Evolutionary conservation across 1,140 invertebrate genomes (phyloP), one percentile per base, ranked within the genome.

Genomic region (Ladona fulva): DNA sequence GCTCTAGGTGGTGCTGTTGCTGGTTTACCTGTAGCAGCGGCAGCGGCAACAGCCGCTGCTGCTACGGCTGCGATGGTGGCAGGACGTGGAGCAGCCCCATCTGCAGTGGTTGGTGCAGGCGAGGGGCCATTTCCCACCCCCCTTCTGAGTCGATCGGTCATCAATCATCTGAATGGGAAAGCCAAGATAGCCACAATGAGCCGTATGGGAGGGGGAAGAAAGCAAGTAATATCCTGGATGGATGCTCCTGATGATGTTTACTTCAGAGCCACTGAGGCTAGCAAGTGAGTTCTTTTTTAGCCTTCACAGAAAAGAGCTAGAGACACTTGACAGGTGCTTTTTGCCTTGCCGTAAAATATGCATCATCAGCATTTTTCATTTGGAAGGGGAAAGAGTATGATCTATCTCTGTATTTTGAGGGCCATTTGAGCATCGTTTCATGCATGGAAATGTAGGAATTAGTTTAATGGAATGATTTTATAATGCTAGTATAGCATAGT

Each of bases 221-320:
- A 96, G 82, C 95, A 96, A 87, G 94, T 97, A 74, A 96, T 98
- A 82, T 97, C 95, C 82, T 98, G 95, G 96, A 96, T 97, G 91
- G 96, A 98, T 87, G 96, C 96, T 74, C 96, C 96, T 6, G 96
- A 98, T 86, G 96, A 99, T 87, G 92, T 98, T 76, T 98, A 97
- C 86, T 98, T 97, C 87, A 90, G 94, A 83, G 94, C 95, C 79
- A 95, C 94, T 44, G 93, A 95, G 81, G 88, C 89, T 82, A 95
- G 94, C 82, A 98, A 95, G 96, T 97, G 87, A 89, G 92, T 88
- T 78, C 78, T 75, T 59, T 80, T 25, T 74, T 37, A 37, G 29
- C 29, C 29, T 37, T 37, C 29, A 37, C 1, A 37, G 29, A 37
- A 37, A 37, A 37, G 29, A 37, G 29, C 29, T 37, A 37, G 8